These are phyloP conservation scores for Pseudotriccus pelzelni DNA, from an alignment of 2,797 vertebrate species.

Conservation along the genomic window DNA sequence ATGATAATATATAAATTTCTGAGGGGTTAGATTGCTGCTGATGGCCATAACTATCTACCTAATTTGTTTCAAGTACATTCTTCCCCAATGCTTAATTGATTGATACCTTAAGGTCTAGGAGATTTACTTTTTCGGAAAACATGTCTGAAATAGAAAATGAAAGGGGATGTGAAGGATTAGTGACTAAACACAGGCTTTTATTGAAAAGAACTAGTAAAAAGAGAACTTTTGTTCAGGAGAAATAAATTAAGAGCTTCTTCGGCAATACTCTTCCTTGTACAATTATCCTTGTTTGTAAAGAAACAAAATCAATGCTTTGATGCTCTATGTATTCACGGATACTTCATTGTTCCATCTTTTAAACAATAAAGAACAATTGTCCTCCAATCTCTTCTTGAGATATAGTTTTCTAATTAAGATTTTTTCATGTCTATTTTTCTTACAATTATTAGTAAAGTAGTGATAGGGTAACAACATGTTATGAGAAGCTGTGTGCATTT, in stretches of 20 bases:
- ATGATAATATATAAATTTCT: background rate
- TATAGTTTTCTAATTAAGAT: background rate
- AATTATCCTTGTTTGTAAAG: background rate
- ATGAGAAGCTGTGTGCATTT: background rate
- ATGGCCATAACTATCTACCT: background rate
- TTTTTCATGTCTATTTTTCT: background rate
- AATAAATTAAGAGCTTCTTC: background rate
- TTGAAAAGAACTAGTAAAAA: background rate
- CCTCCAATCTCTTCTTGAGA: background rate
- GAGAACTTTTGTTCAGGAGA: background rate
- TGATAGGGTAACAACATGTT: background rate
- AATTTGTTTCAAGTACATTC: background rate
- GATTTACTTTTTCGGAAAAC: background rate
- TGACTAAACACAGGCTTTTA: background rate
- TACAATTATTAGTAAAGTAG: background rate
- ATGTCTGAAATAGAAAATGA: background rate
- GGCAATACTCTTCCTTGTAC: background rate
- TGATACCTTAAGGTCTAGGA: background rate
- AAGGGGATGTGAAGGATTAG: background rate
- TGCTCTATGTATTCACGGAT: background rate
- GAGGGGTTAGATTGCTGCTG: background rate
- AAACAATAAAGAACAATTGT: background rate
- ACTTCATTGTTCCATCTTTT: background rate
- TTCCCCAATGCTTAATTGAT: background rate
- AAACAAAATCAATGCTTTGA: constrained; percentile 13